A percentile compares a stretch with the other conserved stretches of the same genome.
These are phyloP conservation scores for Acanthis flammea DNA, from an alignment of 2,797 vertebrate species.

Conservation along the genomic window DNA sequence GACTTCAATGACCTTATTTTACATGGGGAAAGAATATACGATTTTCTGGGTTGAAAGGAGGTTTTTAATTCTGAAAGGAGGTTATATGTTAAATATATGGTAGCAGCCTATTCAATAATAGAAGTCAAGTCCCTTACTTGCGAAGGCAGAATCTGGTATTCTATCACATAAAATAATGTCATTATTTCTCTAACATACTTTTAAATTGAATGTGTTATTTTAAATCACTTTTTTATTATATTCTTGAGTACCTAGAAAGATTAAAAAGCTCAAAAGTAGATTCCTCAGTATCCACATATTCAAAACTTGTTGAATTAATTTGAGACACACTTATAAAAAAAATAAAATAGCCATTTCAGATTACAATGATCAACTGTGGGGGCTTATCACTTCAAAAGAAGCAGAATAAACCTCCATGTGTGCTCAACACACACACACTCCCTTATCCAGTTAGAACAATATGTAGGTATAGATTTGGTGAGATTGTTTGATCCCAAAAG, in stretches of 20 bases:
- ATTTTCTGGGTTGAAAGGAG: constrained; percentile 21
- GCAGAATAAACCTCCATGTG: not conserved
- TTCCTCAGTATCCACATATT: not conserved
- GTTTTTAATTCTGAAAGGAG: constrained; percentile 34
- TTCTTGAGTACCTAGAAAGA: not conserved
- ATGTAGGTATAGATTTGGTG: constrained; percentile 1
- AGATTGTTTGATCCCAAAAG: constrained; percentile 49
- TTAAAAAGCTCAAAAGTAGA: not conserved
- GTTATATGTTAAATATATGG: constrained; percentile 48
- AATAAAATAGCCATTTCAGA: not conserved
- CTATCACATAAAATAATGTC: constrained; percentile 18
- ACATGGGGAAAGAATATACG: not conserved
- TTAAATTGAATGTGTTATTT: not conserved
- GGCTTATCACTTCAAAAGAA: not conserved
- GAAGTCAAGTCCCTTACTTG: not conserved
- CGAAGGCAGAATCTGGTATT: constrained; percentile 4
- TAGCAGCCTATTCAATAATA: constrained; percentile 11
- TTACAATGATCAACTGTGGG: not conserved
- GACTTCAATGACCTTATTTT: constrained; percentile 19
- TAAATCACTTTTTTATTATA: not conserved
- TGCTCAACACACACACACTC: not conserved
- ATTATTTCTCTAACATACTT: constrained; percentile 22
- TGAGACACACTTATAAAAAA: not conserved
- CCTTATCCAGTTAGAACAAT: not conserved
- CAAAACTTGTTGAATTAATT: not conserved